A percentile compares a stretch with the other conserved stretches of the same genome.
Evolutionary conservation across 2,888 invertebrate genomes (phyloP).

Genomic region (Spodoptera picta): DNA sequence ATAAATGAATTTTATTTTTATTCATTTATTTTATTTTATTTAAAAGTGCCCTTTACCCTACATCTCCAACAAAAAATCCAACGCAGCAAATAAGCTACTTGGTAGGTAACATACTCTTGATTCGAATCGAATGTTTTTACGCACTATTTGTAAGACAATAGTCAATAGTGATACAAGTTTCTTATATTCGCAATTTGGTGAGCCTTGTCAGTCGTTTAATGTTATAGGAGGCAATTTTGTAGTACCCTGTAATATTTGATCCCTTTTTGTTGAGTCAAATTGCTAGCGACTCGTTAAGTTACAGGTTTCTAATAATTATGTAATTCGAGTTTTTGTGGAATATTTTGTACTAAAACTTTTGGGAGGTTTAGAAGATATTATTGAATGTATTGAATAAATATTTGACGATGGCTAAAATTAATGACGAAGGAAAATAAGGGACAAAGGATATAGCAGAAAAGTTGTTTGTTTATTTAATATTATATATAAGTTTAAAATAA

Average conservation of each 20-base stretch:
- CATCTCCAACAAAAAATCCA: slow-evolving; percentile 33
- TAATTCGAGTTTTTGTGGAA: too few species aligned
- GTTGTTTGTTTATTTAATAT: too few species aligned
- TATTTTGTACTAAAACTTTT: too few species aligned
- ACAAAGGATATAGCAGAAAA: too few species aligned
- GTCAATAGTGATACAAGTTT: slow-evolving; percentile 11
- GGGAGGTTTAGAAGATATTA: background rate
- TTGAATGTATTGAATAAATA: too few species aligned
- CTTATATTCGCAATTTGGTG: slow-evolving; percentile 21
- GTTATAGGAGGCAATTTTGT: slow-evolving; percentile 1
- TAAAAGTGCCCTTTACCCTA: slow-evolving; percentile 21
- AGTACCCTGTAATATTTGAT: slow-evolving; percentile 2
- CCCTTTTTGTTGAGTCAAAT: background rate
- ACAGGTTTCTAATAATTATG: too few species aligned
- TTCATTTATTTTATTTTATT: too few species aligned
- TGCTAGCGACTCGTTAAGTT: too few species aligned
- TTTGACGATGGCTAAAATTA: too few species aligned
- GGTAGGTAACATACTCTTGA: slow-evolving; percentile 22
- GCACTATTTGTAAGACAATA: slow-evolving; percentile 21
- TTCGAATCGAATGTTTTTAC: slow-evolving; percentile 28
- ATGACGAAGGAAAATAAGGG: too few species aligned
- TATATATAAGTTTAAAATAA: too few species aligned
- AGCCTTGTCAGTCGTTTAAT: slow-evolving; percentile 6
- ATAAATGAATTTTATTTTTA: too few species aligned
- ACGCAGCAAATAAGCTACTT: slow-evolving; percentile 10